Evolutionary conservation across 2,113 vertebrate species (phyloP).

Genomic region (Gallinago media): DNA sequence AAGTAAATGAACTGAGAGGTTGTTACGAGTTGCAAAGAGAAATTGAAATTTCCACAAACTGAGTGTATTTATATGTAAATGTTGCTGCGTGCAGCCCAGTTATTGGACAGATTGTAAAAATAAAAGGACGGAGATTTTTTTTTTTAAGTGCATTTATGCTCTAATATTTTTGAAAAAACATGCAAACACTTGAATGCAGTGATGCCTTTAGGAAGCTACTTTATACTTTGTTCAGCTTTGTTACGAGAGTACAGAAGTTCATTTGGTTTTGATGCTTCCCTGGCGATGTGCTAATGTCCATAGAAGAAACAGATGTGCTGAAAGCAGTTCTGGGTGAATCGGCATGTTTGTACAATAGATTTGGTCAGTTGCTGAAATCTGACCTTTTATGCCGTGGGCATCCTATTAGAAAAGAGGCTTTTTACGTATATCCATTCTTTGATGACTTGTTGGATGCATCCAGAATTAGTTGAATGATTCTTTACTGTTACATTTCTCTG

Average conservation of each 20-base stretch:
- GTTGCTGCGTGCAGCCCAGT: neutral
- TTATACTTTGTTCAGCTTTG: neutral
- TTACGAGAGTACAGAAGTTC: neutral
- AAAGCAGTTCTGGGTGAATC: neutral
- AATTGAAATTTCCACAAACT: neutral
- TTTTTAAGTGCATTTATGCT: neutral
- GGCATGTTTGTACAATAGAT: neutral
- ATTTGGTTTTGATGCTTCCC: neutral
- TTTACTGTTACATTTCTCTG: neutral
- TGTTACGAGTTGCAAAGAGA: neutral
- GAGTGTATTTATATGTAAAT: neutral
- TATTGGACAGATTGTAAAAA: neutral
- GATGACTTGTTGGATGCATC: neutral
- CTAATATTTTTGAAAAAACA: neutral
- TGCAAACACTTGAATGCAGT: neutral
- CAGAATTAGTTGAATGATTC: neutral
- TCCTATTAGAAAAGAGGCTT: neutral
- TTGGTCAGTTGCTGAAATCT: neutral
- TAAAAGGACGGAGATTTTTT: neutral
- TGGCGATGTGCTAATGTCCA: fast-evolving
- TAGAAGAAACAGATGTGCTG: neutral
- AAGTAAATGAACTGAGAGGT: neutral
- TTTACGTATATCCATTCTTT: neutral
- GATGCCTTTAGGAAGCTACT: neutral
- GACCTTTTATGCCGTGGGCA: neutral